Evolutionary conservation across 2,113 vertebrate genomes (phyloP).

Genomic region (Setophaga petechia): DNA sequence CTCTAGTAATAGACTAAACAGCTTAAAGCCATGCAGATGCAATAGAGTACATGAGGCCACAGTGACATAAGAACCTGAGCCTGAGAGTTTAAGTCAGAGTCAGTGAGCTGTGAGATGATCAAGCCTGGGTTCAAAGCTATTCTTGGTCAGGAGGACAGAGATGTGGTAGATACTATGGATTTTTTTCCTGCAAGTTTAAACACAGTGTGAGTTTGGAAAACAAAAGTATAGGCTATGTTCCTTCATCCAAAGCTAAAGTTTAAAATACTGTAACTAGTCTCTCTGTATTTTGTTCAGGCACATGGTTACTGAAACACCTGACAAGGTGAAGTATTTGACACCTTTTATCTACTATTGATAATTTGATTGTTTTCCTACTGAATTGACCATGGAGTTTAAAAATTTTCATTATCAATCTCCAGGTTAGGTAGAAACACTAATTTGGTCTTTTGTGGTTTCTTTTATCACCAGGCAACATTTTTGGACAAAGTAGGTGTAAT

Average conservation of each 20-base stretch:
- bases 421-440: background rate
- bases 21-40: background rate
- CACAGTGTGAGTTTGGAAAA: background rate
- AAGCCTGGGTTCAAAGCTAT: background rate
- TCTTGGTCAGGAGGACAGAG: background rate
- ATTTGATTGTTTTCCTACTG: background rate
- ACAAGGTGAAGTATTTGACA: background rate
- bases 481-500: slow-evolving; percentile 74
- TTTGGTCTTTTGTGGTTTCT: background rate
- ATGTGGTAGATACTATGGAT: background rate
- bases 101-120: background rate
- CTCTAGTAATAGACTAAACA: background rate
- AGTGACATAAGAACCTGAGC: background rate
- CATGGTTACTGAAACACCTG: background rate
- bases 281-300: background rate
- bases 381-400: background rate
- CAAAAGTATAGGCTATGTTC: background rate
- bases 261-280: background rate
- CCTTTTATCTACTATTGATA: background rate
- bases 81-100: background rate
- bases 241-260: background rate
- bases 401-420: background rate
- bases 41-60: background rate
- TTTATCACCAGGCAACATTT: slow-evolving; percentile 68
- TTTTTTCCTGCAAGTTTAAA: background rate